Evolutionary conservation across 2,888 invertebrate species (phyloP), one percentile per base, ranked within the genome.

Genomic region (Bhutanitis thaidina): DNA sequence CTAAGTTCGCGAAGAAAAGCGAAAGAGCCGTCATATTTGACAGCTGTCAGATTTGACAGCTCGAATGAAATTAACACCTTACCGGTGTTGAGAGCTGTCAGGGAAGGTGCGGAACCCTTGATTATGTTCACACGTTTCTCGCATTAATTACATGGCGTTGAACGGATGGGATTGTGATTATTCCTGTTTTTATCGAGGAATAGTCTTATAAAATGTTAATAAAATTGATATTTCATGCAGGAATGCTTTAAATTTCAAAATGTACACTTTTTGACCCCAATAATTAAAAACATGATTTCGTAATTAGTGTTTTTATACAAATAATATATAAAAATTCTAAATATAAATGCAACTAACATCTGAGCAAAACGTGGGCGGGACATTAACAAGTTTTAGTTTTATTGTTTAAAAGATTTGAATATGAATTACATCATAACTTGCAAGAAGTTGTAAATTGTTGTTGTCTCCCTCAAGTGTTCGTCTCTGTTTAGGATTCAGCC

Each of bases 51-150:
- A 71, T 71, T 63, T 81, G 82, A 84, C 78, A 77, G 76, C 54
- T 50, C 64, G 53, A 52, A 59, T 65, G 66, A 66, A 75, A 81
- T 80, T 74, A 77, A 84, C 80, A 85, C 67, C 74, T 77, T 67
- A 60, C 67, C 61, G 62, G 58, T 62, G 59, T 51, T 56, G 67
- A 68, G 68, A 67, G 67, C 78, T 71, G 82, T 79, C 80, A 77
- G 66, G 70, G 57, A 57, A 65, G 65, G 71, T 65, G 78, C 76
- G 69, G 71, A 71, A 77, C 82, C 81, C 57, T 53, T 77, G 72
- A 87, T 88, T 88, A 85, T 50, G 62, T 84, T 82, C 71, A 77
- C 87, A 75, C 83, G 61, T 80, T 74, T 67, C 56, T 67, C 65
- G 63, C 71, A 76, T 78, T 88, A 88, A 87, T 88, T 78, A 87